Percentiles rank a stretch among this genome's conserved stretches.
Conservation (phyloP, 2,113 vertebrate genomes). For the Rhinolophus sinicus region DNA sequence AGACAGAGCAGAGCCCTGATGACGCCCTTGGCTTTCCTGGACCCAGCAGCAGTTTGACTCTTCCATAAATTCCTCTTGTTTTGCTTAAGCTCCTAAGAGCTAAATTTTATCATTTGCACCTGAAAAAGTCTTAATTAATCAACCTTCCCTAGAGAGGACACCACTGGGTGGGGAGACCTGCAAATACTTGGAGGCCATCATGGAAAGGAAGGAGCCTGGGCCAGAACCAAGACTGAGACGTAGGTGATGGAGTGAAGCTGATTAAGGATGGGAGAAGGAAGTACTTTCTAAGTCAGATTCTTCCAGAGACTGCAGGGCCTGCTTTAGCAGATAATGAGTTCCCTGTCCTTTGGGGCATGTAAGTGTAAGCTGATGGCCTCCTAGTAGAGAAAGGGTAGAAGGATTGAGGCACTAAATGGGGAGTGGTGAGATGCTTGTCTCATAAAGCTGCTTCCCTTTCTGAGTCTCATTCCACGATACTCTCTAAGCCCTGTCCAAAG, state of each 20-base stretch:
- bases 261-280: background rate
- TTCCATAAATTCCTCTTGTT: background rate
- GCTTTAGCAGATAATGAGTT: background rate
- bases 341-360: background rate
- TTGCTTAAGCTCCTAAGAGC: background rate
- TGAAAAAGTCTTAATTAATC: background rate
- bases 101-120: background rate
- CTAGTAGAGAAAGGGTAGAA: background rate
- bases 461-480: background rate
- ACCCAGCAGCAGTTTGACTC: background rate
- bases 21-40: accelerated
- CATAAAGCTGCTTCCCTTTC: background rate
- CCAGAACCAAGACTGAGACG: background rate
- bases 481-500: background rate
- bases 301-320: background rate
- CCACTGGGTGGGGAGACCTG: accelerated
- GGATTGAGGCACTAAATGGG: background rate
- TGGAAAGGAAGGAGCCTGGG: accelerated
- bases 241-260: background rate
- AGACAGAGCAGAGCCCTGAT: background rate
- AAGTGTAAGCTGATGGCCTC: background rate
- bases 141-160: background rate
- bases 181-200: background rate
- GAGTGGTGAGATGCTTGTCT: background rate
- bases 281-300: background rate